Base-by-base conservation (phyloP, 92 coral and sea anemone species). In the Heteractis magnifica region DNA sequence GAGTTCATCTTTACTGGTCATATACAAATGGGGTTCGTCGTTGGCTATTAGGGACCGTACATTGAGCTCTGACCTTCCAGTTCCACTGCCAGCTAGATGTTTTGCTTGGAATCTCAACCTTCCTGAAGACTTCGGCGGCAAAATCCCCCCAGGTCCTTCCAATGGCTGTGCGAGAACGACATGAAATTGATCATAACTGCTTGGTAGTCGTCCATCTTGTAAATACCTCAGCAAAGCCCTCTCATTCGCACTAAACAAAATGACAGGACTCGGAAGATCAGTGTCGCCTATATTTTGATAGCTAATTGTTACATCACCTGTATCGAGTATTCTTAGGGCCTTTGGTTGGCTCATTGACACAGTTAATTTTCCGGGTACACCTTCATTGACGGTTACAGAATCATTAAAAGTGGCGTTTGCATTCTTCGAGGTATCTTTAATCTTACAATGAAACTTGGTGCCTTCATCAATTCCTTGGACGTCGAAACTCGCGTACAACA, bases 251-350 rank as follows among this genome's bases (percentile, higher is more conserved):
- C 80, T 83, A 12, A 91, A 83, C 13, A 92, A 18, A 68, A 91
- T 83, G 60, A 91, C 34, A 14, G 93, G 92, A n/a, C 79, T 48
- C 8, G 77, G 50, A 51, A 88, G 77, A 55, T 93, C 94, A 3
- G 92, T 91, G 77, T 91, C 91, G 3, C 97, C 97, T 41, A 82
- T 85, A 76, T 93, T 93, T 71, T 93, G 92, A 78, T 88, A 88
- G 70, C 85, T 74, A 16, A 91, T 72, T 18, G 88, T 86, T 49
- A 93, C 78, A 34, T 91, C 53, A 58, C 89, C 97, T 6, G 87
- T 51, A 23, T 83, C 86, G n/a, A 21, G 79, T 52, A 88, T 79
- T 14, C 88, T 76, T 12, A 93, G 21, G 68, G 82, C 92, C 58
- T 84, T 77, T 20, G 94, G 94, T 11, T 83, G 81, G 75, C 91